Conservation (phyloP, 2,113 vertebrate genomes). For the Uropsilus gracilis region DNA sequence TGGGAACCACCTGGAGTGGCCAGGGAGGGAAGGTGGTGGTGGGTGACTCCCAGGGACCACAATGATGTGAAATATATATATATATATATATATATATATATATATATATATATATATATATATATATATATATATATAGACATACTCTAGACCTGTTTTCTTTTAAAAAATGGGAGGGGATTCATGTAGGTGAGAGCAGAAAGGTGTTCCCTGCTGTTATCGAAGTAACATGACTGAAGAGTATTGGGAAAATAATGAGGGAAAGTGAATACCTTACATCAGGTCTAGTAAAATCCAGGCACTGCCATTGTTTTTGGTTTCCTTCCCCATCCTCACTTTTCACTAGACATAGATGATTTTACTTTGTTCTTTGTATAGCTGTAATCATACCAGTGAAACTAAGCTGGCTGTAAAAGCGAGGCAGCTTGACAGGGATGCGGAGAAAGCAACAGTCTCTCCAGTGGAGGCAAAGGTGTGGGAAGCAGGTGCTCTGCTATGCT, state of each 20-base stretch:
- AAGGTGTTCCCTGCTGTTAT: background rate
- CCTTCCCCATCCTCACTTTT: background rate
- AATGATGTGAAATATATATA: too few relatives aligned
- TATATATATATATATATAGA: too few relatives aligned
- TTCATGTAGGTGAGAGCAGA: background rate
- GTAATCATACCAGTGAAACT: background rate
- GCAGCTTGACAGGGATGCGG: too few relatives aligned
- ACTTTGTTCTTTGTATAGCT: slow-evolving; percentile 23
- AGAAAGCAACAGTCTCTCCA: too few relatives aligned
- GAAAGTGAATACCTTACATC: background rate
- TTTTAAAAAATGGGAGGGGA: background rate
- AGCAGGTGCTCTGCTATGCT: too few relatives aligned
- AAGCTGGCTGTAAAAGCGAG: background rate
- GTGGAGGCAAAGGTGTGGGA: too few relatives aligned
- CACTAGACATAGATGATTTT: background rate
- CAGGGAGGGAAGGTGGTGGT: too few relatives aligned
- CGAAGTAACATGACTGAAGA: background rate
- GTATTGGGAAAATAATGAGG: background rate
- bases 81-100: too few relatives aligned
- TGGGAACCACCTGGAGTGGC: too few relatives aligned
- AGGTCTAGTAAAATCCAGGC: background rate
- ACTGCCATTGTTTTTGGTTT: background rate
- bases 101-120: too few relatives aligned
- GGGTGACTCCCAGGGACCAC: too few relatives aligned
- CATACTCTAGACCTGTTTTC: too few relatives aligned